A percentile compares a stretch with the other conserved stretches of the same genome.
Evolutionary conservation across 2,113 vertebrate genomes (phyloP).

Genomic region (Mirza zaza): DNA sequence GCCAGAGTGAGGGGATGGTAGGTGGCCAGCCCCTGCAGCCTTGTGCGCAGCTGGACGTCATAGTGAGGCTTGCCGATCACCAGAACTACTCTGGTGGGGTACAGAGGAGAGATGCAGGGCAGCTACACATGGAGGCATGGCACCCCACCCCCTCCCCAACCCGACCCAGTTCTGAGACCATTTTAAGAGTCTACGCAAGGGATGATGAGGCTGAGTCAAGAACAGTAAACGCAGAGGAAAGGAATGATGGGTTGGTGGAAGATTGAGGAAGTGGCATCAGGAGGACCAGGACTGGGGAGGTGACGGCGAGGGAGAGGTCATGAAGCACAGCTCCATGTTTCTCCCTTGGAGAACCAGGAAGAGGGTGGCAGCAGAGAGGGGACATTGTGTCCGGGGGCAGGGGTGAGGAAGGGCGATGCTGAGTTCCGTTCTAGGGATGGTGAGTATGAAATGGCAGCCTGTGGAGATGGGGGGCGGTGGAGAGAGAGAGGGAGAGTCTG

Average conservation of each 20-base stretch:
- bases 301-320: not conserved
- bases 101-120: not conserved
- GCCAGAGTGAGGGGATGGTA: not conserved
- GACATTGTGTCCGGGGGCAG: not conserved
- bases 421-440: not conserved
- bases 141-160: too few relatives aligned
- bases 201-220: not conserved
- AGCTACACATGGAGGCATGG: not conserved
- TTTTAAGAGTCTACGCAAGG: not conserved
- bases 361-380: not conserved
- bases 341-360: not conserved
- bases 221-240: not conserved
- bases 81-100: not conserved
- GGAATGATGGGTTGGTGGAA: not conserved
- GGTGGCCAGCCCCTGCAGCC: not conserved
- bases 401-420: not conserved
- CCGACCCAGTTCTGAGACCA: not conserved
- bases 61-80: not conserved
- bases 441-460: not conserved
- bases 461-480: not conserved
- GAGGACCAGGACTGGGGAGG: not conserved
- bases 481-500: not conserved
- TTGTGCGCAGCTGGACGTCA: not conserved
- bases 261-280: not conserved
- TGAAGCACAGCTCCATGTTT: not conserved